Evolutionary conservation across 2,113 vertebrate genomes (phyloP).

Genomic region (Balaeniceps rex): DNA sequence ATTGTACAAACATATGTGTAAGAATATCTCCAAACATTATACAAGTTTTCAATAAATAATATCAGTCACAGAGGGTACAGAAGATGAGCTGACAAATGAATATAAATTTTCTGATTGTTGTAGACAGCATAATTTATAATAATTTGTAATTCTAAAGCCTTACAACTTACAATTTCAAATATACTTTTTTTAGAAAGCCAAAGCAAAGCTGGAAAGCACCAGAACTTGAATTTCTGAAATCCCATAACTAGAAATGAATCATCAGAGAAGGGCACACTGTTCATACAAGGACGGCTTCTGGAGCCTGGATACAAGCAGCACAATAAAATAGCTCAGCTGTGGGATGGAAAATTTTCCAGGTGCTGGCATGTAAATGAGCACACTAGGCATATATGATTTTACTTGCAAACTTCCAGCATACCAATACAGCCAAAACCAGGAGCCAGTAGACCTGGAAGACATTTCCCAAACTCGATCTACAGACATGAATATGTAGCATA

Average conservation of each 20-base stretch:
- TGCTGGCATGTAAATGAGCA: background rate
- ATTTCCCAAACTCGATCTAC: background rate
- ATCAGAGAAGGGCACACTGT: background rate
- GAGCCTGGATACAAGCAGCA: background rate
- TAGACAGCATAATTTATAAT: background rate
- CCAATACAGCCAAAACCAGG: background rate
- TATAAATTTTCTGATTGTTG: background rate
- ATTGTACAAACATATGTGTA: background rate
- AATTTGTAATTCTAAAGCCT: background rate
- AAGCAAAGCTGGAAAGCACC: background rate
- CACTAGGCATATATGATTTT: background rate
- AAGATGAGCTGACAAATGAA: background rate
- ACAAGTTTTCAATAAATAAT: background rate
- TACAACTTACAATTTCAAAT: background rate
- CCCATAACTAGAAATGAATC: background rate
- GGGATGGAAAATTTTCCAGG: background rate
- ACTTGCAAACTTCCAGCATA: background rate
- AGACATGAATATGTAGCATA: background rate
- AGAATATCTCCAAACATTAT: background rate
- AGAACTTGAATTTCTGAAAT: background rate
- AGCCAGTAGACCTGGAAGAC: background rate
- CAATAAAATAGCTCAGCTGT: background rate
- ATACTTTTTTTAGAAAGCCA: background rate
- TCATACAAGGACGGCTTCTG: background rate
- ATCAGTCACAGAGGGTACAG: background rate